A percentile compares a stretch with the other conserved stretches of the same genome.
Conservation (phyloP, 2,797 vertebrate genomes). For the Pipistrellus pipistrellus region DNA sequence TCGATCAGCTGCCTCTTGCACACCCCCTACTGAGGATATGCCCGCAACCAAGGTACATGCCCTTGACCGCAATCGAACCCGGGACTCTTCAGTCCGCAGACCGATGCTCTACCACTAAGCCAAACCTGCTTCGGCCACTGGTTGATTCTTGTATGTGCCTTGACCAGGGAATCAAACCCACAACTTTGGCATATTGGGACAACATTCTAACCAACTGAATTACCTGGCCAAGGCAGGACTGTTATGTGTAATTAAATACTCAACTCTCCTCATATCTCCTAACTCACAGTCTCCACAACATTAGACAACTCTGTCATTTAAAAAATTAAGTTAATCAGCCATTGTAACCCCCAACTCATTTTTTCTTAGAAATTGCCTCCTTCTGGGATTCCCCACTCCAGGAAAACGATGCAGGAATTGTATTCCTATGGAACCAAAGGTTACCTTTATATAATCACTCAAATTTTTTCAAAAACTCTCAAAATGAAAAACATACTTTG, state of each 20-base stretch:
- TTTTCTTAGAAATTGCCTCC: slow-evolving; percentile 17
- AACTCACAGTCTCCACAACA: neutral
- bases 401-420: slow-evolving; percentile 38
- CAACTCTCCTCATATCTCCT: neutral
- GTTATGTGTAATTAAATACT: slow-evolving; percentile 16
- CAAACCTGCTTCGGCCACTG: neutral
- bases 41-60: too few relatives aligned
- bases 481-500: slow-evolving; percentile 44
- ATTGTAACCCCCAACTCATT: neutral
- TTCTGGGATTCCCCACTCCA: neutral
- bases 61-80: too few relatives aligned
- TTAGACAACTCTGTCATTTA: slow-evolving; percentile 32
- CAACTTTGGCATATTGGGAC: neutral
- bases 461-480: slow-evolving; percentile 14
- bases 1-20: too few relatives aligned
- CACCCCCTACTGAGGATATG: too few relatives aligned
- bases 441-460: slow-evolving; percentile 14
- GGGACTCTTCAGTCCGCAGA: too few relatives aligned
- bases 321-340: slow-evolving; percentile 30
- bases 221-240: neutral
- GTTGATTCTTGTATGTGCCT: neutral
- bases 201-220: neutral
- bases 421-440: neutral
- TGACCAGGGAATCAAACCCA: neutral
- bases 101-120: too few relatives aligned